Conservation (phyloP, 2,113 vertebrate genomes). For the Megaceryle maxima region DNA sequence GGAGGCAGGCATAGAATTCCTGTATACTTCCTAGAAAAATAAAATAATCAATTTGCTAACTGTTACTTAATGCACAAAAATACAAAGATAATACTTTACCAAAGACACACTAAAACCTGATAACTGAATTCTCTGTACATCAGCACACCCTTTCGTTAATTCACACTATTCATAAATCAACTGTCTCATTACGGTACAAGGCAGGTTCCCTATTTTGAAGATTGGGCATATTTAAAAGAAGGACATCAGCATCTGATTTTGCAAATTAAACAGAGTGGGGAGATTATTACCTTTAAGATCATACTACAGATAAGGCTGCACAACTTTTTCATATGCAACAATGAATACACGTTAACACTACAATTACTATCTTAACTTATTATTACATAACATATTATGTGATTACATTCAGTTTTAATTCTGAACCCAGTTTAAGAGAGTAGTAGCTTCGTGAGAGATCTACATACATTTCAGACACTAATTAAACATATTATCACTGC, state of each 20-base stretch:
- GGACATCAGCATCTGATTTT: background rate
- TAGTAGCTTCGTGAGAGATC: background rate
- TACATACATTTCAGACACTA: background rate
- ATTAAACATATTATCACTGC: background rate
- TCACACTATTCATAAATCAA: background rate
- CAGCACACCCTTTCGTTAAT: background rate
- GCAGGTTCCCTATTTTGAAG: background rate
- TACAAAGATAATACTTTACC: background rate
- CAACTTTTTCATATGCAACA: background rate
- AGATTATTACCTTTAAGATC: background rate
- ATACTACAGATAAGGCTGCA: background rate
- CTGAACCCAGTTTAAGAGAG: background rate
- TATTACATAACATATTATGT: too few species aligned
- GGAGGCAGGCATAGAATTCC: slow-evolving; percentile 98
- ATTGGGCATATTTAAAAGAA: background rate
- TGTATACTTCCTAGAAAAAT: slow-evolving; percentile 88
- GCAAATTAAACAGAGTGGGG: background rate
- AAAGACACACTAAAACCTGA: background rate
- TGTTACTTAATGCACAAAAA: background rate
- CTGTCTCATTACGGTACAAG: background rate
- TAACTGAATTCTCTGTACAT: background rate
- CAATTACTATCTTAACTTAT: background rate
- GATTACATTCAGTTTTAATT: background rate
- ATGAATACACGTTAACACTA: background rate
- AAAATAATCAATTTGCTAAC: background rate